Conservation (phyloP, 1,140 invertebrate species). For the Eubasilissa regina region DNA sequence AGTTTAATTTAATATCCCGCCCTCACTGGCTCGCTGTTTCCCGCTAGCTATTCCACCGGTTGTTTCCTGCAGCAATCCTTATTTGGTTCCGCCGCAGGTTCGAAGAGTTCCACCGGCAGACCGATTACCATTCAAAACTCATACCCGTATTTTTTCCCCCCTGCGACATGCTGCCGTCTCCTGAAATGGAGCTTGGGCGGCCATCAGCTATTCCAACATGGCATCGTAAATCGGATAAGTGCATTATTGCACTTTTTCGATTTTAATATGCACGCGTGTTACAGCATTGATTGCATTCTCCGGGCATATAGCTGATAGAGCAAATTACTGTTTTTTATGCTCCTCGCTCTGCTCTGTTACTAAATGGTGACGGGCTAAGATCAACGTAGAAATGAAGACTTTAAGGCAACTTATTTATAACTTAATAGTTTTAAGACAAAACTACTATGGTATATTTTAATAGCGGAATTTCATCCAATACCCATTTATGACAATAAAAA, state of each 20-base stretch:
- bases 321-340: constrained; percentile 2
- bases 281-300: constrained; percentile 7
- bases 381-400: not conserved
- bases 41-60: not conserved
- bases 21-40: not conserved
- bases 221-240: not conserved
- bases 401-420: not conserved
- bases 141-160: constrained; percentile 13
- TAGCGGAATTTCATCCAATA: no score
- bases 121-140: constrained; percentile 37
- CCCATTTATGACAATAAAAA: no score
- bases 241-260: constrained; percentile 25
- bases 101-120: not conserved
- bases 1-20: no score
- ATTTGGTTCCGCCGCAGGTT: constrained; percentile 4
- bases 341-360: not conserved
- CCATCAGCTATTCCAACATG: not conserved
- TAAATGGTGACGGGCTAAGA: not conserved
- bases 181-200: no score
- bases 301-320: not conserved
- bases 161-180: constrained; percentile 10
- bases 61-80: constrained; percentile 2
- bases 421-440: no score
- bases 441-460: no score
- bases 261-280: constrained; percentile 13